Evolutionary conservation across 1,140 invertebrate species (phyloP), one percentile per base, ranked within the genome.

Genomic region (Drosophila mojavensis): DNA sequence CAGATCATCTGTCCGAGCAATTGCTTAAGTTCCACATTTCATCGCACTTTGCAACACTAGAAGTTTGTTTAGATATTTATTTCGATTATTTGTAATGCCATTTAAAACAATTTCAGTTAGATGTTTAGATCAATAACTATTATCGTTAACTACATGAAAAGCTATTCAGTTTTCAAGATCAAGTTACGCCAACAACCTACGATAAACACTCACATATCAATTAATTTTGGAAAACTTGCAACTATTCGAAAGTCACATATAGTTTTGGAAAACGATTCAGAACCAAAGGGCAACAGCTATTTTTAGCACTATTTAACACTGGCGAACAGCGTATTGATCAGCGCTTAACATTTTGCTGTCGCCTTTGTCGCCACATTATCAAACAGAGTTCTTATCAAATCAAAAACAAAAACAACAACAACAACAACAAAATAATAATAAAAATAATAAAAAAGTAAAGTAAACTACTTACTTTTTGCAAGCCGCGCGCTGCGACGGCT

Each of bases 351-450:
- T 45, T 45, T n/a, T 45, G 43, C 7, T 61, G 50, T 56, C 30
- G 51, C 54, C 13, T 33, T 41, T 56, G 43, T 30, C 36, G 61
- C 55, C 50, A 9, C 55, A 74, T 78, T 78, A 77, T 78, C 71
- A 60, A 33, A 55, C 55, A 61, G 33, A 10, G 5, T 36, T 59
- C 75, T 78, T 78, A 74, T 77, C 75, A 78, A 78, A 78, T 74
- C 71, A 39, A 39, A 39, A 11, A 33, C 33, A 39, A 39, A 11
- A 39, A 13, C 1, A 39, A 39, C 11, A 39, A 39, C 33, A 39
- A 39, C 11, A 39, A 13, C 1, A 39, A 39, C 13, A 39, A 13
- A 39, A 13, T 1, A 39, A 39, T 11, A 11, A 11, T 39, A 39
- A 39, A 13, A 13, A 11, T n/a, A n/a, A n/a, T n/a, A 30, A 30